These are phyloP conservation scores for Clupea harengus DNA, from an alignment of 2,113 vertebrate genomes.

Conservation along the genomic window DNA sequence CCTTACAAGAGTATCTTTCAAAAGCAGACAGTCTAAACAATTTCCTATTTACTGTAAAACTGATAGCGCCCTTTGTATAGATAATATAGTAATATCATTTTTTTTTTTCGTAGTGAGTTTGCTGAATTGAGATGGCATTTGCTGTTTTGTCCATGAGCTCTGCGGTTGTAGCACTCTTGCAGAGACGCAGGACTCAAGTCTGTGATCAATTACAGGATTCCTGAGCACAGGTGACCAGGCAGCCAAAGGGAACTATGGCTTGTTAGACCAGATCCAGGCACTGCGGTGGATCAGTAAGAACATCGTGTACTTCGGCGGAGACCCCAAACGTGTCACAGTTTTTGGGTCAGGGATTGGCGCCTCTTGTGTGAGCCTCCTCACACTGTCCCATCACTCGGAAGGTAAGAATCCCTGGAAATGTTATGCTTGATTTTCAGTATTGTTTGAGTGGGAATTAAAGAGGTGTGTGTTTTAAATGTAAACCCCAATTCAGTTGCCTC, in stretches of 20 bases:
- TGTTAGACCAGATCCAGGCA: slow-evolving; percentile 96
- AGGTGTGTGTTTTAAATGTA: background rate
- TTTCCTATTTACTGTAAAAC: background rate
- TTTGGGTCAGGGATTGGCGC: slow-evolving; percentile 89
- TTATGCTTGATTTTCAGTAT: too few species aligned
- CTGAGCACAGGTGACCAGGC: slow-evolving; percentile 97
- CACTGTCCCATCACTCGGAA: slow-evolving; percentile 94
- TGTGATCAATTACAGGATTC: slow-evolving; percentile 76
- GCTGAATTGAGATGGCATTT: background rate
- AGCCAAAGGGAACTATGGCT: slow-evolving; percentile 95
- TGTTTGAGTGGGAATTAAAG: background rate
- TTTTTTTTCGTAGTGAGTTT: background rate
- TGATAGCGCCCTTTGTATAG: background rate
- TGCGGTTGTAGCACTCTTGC: background rate
- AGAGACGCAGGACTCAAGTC: slow-evolving; percentile 22
- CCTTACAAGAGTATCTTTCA: slow-evolving; percentile 3
- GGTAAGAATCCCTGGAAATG: slow-evolving; percentile 68
- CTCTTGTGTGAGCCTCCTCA: slow-evolving; percentile 85
- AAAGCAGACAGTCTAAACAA: background rate
- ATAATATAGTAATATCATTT: background rate
- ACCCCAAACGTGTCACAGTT: slow-evolving; percentile 89
- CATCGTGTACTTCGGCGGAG: slow-evolving; percentile 94
- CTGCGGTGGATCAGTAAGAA: slow-evolving; percentile 97
- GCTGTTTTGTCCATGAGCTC: background rate
- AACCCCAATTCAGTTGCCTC: background rate